Evolutionary conservation across 2,113 vertebrate species (phyloP), one percentile per base, ranked within the genome.

Genomic region (Neolamprologus sp.): DNA sequence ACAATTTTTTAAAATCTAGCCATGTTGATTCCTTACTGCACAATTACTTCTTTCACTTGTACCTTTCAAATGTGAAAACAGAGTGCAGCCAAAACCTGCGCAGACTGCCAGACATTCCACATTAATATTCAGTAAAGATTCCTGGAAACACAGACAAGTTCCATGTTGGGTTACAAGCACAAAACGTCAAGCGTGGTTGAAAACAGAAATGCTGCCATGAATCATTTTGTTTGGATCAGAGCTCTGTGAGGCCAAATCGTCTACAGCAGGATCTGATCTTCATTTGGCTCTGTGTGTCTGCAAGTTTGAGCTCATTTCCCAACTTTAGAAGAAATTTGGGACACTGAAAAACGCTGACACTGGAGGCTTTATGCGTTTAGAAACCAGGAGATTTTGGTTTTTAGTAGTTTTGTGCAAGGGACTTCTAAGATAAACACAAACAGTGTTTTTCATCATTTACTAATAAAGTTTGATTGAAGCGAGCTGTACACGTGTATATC

Each of bases 91-190:
- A 47, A 11, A 9, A 73, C 23, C 68, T 47, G 68, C 6, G 1
- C 21, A 17, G 68, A 17, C 68, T 47, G 68, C 21, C 68, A 73
- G 5, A 73, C 23, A 45, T 73, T 73, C 37, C 68, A 73, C 13
- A 47, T 73, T 73, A 73, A 73, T 73, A 73, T 47, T 45, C 21
- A 17, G 68, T 28, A 28, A 73, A 26, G 42, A 17, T 42, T 71
- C 65, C 21, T 71, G 37, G 37, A 71, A 45, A 42, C 35, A 71
- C 35, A 71, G n/a, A 16, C 14, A 10, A 75, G 23, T 78, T 78
- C 26, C 42, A 30, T 19, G 42, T 78, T 28, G 26, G 45, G 42
- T 30, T 49, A 49, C 42, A 45, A 45, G 40, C 40, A 73, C 68
- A 73, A 73, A 73, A 47, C 7, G 7, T 45, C 14, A 73, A 73